These are phyloP conservation scores for Mythimna loreyi DNA, from an alignment of 2,888 invertebrate species.

Conservation along the genomic window DNA sequence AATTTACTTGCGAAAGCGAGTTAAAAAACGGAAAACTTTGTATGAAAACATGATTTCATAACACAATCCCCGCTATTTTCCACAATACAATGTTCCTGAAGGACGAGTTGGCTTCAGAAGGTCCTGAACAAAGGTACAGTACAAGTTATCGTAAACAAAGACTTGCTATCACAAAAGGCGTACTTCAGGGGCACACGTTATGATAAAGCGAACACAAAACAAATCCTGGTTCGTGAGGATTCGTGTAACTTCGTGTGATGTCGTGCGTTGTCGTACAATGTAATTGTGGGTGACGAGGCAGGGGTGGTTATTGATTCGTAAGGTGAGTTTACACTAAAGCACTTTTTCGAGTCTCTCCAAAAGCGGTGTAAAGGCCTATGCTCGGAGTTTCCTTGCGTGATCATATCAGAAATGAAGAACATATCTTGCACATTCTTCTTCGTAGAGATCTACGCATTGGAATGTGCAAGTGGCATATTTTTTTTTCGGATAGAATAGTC, in stretches of 20 bases:
- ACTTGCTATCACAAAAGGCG: slow-evolving; percentile 33
- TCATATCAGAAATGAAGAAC: too few relatives aligned
- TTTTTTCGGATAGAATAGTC: too few relatives aligned
- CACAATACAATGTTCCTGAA: slow-evolving; percentile 8
- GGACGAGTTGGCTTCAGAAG: background rate
- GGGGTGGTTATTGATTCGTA: slow-evolving; percentile 52
- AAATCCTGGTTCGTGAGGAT: slow-evolving; percentile 22
- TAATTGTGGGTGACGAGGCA: slow-evolving; percentile 27
- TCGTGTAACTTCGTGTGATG: slow-evolving; percentile 4
- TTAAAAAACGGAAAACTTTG: background rate
- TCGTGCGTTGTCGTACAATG: slow-evolving; percentile 5
- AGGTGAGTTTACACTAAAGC: background rate
- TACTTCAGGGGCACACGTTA: slow-evolving; percentile 26
- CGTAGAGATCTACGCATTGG: too few relatives aligned
- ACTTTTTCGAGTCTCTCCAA: background rate
- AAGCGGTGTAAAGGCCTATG: too few relatives aligned
- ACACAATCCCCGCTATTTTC: slow-evolving; percentile 3
- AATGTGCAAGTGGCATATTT: too few relatives aligned
- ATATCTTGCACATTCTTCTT: too few relatives aligned
- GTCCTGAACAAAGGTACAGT: slow-evolving; percentile 21
- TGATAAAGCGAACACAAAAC: slow-evolving; percentile 24
- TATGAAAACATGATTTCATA: background rate
- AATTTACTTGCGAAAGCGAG: background rate
- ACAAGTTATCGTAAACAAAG: slow-evolving; percentile 49
- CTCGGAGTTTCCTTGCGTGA: too few relatives aligned